Conservation (phyloP, 2,888 invertebrate species). For the Tubulanus polymorphus region DNA sequence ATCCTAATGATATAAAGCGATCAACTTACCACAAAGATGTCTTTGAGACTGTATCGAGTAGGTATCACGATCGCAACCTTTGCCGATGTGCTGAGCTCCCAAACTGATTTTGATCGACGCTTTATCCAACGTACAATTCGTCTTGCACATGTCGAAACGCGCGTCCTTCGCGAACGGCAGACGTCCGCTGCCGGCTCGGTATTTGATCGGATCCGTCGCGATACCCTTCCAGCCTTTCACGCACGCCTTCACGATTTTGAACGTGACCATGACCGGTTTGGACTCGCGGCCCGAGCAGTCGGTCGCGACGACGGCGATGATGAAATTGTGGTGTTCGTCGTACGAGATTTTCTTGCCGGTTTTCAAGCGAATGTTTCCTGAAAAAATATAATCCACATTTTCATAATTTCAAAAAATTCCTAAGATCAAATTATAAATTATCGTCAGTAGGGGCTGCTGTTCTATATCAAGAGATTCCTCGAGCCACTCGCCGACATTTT, state of each 20-base stretch:
- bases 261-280: conserved; percentile 90
- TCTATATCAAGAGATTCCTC: too few species aligned
- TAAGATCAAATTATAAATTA: too few species aligned
- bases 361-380: not conserved
- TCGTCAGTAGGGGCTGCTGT: too few species aligned
- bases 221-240: conserved; percentile 73
- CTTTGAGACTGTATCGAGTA: conserved; percentile 81
- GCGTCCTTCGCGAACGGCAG: conserved; percentile 78
- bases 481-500: too few species aligned
- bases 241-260: conserved; percentile 82
- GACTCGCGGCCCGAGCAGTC: conserved; percentile 96
- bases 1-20: too few species aligned
- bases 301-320: conserved; percentile 91
- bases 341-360: conserved; percentile 76
- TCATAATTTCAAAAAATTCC: too few species aligned
- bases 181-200: conserved; percentile 76
- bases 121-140: conserved; percentile 54
- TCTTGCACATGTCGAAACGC: conserved; percentile 51
- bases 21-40: conserved; percentile 69
- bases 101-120: conserved; percentile 61
- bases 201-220: conserved; percentile 71
- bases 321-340: conserved; percentile 90
- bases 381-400: not conserved
- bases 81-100: conserved; percentile 82
- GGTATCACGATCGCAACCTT: conserved; percentile 93